phyloP scores from a whole-genome alignment of 2,888 invertebrate species.

The Drosophila tripunctata region DNA sequence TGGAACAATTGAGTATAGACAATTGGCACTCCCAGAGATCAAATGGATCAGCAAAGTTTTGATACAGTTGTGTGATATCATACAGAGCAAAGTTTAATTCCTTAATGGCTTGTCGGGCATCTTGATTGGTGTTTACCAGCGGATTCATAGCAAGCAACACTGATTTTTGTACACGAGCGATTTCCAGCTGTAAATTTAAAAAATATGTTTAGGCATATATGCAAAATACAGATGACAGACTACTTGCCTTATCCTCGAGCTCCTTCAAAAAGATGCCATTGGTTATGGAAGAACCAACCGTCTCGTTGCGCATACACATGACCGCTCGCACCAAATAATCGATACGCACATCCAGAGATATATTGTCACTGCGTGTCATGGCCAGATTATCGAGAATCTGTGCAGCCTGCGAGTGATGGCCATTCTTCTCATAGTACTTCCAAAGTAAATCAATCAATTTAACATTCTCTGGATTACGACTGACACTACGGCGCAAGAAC shows the following conservation, averaged over 20 bases:
- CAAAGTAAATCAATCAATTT: conserved; percentile 93
- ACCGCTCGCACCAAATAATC: conserved; percentile 96
- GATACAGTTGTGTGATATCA: conserved; percentile 95
- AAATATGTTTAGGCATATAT: not conserved
- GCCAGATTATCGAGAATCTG: conserved; percentile 95
- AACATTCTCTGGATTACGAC: conserved; percentile 86
- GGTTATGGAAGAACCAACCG: conserved; percentile 89
- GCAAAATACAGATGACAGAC: not conserved
- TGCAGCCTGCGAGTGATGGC: conserved; percentile 96
- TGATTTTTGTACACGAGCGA: conserved; percentile 92
- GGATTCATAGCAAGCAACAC: conserved; percentile 88
- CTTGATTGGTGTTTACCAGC: conserved; percentile 84
- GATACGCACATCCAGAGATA: conserved; percentile 92
- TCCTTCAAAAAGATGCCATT: conserved; percentile 93
- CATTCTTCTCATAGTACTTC: conserved; percentile 97
- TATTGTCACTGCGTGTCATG: conserved; percentile 87
- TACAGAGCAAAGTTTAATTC: conserved; percentile 92
- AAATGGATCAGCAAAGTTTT: conserved; percentile 95
- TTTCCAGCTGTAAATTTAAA: conserved; percentile 86
- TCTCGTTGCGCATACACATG: conserved; percentile 96
- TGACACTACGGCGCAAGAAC: conserved; percentile 83
- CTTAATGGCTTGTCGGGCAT: conserved; percentile 87
- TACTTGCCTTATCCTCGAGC: conserved; percentile 91
- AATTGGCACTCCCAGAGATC: conserved; percentile 96
- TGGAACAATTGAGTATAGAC: conserved; percentile 97